Conservation (phyloP, 2,113 vertebrate genomes). For the Bagarius yarrelli region DNA sequence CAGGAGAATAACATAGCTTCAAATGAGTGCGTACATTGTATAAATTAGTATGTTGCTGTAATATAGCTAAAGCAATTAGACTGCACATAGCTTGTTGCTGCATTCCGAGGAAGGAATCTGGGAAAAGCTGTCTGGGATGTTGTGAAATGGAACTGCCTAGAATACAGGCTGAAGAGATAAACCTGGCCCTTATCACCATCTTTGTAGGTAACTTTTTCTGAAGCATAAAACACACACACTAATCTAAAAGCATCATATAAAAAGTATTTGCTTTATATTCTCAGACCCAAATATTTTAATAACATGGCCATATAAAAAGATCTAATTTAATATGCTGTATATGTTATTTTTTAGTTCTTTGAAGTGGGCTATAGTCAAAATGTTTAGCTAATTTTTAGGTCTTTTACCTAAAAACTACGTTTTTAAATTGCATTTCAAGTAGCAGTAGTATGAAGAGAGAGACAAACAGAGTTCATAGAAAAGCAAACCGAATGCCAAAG, state of each 20-base stretch:
- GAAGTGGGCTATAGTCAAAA: too few species aligned
- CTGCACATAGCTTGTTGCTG: neutral
- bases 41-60: neutral
- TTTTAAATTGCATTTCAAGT: neutral
- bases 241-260: neutral
- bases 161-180: constrained; percentile 28
- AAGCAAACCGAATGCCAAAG: neutral
- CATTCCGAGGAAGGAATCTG: neutral
- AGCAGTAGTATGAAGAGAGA: neutral
- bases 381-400: too few species aligned
- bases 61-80: constrained; percentile 12
- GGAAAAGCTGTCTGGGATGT: neutral
- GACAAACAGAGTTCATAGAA: neutral
- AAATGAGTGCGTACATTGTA: constrained; percentile 39
- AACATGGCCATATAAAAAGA: neutral
- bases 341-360: too few species aligned
- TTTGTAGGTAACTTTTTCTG: neutral
- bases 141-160: constrained; percentile 3
- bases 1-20: constrained; percentile 27
- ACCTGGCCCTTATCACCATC: constrained; percentile 15
- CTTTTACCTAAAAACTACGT: neutral
- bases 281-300: too few species aligned
- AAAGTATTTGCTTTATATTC: neutral
- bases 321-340: neutral
- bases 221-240: neutral